Base-by-base conservation (phyloP, 1,140 invertebrate species). In the Drosophila trapezifrons region DNA sequence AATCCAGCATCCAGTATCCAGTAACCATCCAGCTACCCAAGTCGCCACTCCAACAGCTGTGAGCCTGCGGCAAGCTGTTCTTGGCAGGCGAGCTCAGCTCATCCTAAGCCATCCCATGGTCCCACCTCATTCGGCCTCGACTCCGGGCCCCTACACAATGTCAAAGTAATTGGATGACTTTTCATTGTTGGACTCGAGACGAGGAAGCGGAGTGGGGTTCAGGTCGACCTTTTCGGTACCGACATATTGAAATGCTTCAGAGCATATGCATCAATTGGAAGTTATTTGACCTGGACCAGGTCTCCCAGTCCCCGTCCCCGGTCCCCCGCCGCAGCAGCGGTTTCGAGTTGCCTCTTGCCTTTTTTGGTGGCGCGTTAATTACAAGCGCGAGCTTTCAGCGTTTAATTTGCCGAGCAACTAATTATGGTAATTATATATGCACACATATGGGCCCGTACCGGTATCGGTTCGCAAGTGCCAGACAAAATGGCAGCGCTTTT, bases 131-230 rank as follows among this genome's bases (percentile, higher is more conserved):
- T 29, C 60, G 55, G 54, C 54, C 59, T 57, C 32, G 20, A 38
- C 59, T 29, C 35, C 10, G 25, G 40, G 17, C 38, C 80, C 57
- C 45, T 64, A 58, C 74, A 82, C 79, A 83, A 87, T 87, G 83
- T 89, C 83, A 87, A 87, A 87, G 72, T 87, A 87, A 87, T 87
- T 87, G 83, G 83, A 89, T 87, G 83, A 87, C 63, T 86, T 87
- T 82, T 70, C 70, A 72, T 74, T 82, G 78, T 57, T 47, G 55
- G 49, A 55, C 2, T n/a, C 29, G 38, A 37, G 13, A 60, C 7
- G 42, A 17, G 58, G n/a, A 42, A 4, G 18, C 18, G 35, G 29
- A 20, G 27, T 3, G 29, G 29, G 9, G 43, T 18, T 35, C 49
- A 35, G 45, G 52, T 75, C 51, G 40, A 75, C 51, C 60, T 66